These are phyloP conservation scores for Myripristis murdjan DNA, from an alignment of 2,797 vertebrate genomes.

Conservation along the genomic window DNA sequence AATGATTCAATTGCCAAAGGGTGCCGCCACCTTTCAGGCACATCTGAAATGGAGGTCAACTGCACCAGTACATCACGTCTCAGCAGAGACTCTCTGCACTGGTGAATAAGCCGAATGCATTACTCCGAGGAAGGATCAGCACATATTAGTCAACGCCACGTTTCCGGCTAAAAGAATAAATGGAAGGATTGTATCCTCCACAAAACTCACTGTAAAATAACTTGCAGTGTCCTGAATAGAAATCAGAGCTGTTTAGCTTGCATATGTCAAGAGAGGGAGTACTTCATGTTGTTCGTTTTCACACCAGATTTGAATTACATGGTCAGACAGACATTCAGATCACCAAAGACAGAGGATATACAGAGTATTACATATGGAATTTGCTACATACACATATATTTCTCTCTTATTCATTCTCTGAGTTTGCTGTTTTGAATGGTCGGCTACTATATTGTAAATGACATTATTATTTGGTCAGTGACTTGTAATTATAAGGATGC, in stretches of 20 bases:
- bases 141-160: conserved; percentile 47
- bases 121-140: conserved; percentile 75
- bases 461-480: neutral
- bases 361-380: conserved; percentile 7
- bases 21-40: conserved; percentile 37
- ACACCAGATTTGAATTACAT: neutral
- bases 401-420: conserved; percentile 4
- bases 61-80: conserved; percentile 71
- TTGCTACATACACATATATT: conserved; percentile 12
- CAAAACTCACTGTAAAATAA: conserved; percentile 29
- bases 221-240: neutral
- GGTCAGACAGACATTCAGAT: conserved; percentile 30
- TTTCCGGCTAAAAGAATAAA: neutral
- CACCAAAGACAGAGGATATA: neutral
- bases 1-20: conserved; percentile 54
- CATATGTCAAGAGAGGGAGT: neutral
- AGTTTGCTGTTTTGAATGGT: conserved; percentile 8
- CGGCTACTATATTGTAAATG: conserved; percentile 17
- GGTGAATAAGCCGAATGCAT: conserved; percentile 27
- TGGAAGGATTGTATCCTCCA: conserved; percentile 30
- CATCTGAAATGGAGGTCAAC: conserved; percentile 74
- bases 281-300: conserved; percentile 35
- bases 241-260: conserved; percentile 15
- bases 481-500: neutral
- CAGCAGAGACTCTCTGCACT: conserved; percentile 43